phyloP scores from a whole-genome alignment of 2,888 invertebrate species.

The Scaptodrosophila latifasciaeformis region DNA sequence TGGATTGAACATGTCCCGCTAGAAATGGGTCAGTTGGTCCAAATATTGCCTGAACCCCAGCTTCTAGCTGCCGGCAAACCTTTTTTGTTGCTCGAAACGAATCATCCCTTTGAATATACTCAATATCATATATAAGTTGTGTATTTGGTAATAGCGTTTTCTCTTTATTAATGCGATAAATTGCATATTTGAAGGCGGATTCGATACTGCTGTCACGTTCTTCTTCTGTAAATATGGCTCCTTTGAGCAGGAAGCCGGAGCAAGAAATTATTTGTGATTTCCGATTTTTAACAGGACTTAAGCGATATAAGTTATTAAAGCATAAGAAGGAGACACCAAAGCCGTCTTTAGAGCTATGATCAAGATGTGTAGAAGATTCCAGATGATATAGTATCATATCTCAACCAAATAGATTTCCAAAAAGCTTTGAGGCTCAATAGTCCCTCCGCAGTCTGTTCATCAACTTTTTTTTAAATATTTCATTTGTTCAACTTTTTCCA shows the following conservation, averaged over 20 bases:
- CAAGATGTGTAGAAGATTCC: no score
- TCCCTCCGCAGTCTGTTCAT: no score
- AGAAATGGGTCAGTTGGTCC: slow-evolving; percentile 90
- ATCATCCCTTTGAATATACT: slow-evolving; percentile 91
- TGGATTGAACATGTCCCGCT: slow-evolving; percentile 89
- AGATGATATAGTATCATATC: no score
- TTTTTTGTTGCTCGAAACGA: slow-evolving; percentile 94
- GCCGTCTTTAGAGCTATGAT: no score
- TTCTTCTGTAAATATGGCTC: slow-evolving; percentile 94
- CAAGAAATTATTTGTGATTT: no score
- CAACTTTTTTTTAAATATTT: no score
- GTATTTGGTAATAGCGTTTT: slow-evolving; percentile 87
- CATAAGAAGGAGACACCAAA: no score
- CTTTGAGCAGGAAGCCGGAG: slow-evolving; percentile 78
- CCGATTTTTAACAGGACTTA: no score
- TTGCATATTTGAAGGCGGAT: slow-evolving; percentile 95
- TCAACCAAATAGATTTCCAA: no score
- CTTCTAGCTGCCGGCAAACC: slow-evolving; percentile 81
- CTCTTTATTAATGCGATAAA: slow-evolving; percentile 94
- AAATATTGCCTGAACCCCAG: slow-evolving; percentile 82
- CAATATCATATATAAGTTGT: slow-evolving; percentile 93
- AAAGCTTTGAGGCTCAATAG: no score
- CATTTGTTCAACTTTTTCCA: no score
- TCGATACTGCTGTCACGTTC: slow-evolving; percentile 90
- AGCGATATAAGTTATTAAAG: no score